phyloP scores from a whole-genome alignment of 2,888 invertebrate species.

The Poecilus cupreus region DNA sequence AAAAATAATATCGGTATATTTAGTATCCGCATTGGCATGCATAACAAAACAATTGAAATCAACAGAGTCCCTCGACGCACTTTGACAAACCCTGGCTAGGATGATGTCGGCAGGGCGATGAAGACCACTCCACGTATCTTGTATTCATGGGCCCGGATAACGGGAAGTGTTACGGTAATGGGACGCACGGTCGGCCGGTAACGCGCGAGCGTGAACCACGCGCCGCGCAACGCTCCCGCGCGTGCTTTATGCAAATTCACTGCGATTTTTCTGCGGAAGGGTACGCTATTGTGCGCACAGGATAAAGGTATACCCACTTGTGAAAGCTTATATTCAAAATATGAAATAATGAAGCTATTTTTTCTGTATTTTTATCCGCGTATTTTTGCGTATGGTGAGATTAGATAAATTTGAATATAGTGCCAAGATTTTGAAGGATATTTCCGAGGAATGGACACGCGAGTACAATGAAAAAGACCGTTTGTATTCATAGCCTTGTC shows the following conservation, averaged over 20 bases:
- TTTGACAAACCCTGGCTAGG: background rate
- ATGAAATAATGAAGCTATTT: background rate
- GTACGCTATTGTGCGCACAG: background rate
- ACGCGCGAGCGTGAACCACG: background rate
- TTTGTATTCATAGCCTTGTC: too few species aligned
- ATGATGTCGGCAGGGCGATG: background rate
- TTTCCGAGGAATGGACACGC: too few species aligned
- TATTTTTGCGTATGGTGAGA: background rate
- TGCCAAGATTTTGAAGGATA: too few species aligned
- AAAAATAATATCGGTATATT: too few species aligned
- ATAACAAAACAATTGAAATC: too few species aligned
- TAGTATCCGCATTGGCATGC: too few species aligned
- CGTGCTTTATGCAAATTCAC: background rate
- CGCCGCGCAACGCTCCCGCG: background rate
- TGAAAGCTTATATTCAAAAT: background rate
- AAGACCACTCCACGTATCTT: background rate
- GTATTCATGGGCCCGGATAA: constrained; percentile 6
- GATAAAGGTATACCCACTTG: background rate
- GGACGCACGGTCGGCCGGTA: background rate
- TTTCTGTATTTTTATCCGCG: background rate
- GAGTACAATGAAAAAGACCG: too few species aligned
- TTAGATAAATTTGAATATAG: background rate
- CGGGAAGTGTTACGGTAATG: background rate
- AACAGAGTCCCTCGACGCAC: too few species aligned
- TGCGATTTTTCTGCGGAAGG: background rate